phyloP scores from a whole-genome alignment of 2,888 invertebrate species.

The Drosophila cognata region DNA sequence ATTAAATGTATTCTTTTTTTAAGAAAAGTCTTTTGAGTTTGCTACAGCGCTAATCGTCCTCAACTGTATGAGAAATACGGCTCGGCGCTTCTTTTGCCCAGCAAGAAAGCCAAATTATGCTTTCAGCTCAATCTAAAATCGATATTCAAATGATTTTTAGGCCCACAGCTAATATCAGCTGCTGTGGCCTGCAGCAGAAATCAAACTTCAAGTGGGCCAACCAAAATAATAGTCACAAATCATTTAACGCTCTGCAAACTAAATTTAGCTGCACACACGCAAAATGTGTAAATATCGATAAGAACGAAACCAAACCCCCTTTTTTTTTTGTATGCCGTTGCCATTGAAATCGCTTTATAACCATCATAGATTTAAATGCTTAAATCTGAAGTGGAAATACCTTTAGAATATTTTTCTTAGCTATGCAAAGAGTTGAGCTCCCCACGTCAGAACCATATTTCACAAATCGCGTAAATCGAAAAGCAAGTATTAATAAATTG shows the following conservation, averaged over 20 bases:
- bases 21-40: not conserved
- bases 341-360: not conserved
- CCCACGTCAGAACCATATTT: too few species aligned
- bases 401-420: not conserved
- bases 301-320: not conserved
- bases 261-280: not conserved
- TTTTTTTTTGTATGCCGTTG: not conserved
- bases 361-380: not conserved
- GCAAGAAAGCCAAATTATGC: not conserved
- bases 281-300: not conserved
- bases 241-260: not conserved
- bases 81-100: not conserved
- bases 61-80: slow-evolving; percentile 1
- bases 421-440: not conserved
- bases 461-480: too few species aligned
- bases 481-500: too few species aligned
- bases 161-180: not conserved
- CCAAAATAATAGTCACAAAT: not conserved
- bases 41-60: not conserved
- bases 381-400: not conserved
- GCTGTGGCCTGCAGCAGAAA: not conserved
- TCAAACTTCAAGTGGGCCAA: not conserved
- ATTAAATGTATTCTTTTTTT: not conserved
- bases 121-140: not conserved
- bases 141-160: not conserved